Evolutionary conservation across 1,140 invertebrate genomes (phyloP).

Genomic region (Hormaphis cornu): DNA sequence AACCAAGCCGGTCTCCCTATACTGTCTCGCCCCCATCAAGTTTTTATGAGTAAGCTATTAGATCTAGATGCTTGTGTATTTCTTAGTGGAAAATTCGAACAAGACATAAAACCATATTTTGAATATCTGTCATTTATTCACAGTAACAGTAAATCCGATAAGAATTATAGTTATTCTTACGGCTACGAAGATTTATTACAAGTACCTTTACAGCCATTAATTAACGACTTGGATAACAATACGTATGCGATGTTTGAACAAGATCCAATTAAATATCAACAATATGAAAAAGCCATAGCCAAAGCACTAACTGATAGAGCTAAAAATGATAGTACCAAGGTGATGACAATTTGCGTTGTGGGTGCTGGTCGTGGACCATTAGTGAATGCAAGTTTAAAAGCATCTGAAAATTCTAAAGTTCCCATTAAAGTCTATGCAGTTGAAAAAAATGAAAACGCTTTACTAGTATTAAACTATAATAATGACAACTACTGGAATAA

Average conservation of each 20-base stretch:
- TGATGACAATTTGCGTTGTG: conserved; percentile 52
- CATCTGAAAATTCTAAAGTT: conserved; percentile 57
- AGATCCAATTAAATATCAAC: conserved; percentile 91
- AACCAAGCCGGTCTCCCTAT: conserved; percentile 82
- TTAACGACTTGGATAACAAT: conserved; percentile 91
- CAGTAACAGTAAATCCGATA: not conserved
- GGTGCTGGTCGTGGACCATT: conserved; percentile 93
- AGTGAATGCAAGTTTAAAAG: conserved; percentile 72
- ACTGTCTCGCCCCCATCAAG: conserved; percentile 73
- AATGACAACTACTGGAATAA: conserved; percentile 54
- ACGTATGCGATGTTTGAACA: conserved; percentile 99
- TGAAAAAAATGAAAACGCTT: conserved; percentile 95
- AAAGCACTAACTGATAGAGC: conserved; percentile 56
- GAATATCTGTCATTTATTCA: conserved; percentile 16
- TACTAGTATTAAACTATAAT: conserved; percentile 9
- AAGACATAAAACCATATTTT: conserved; percentile 12
- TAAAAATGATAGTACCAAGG: not conserved
- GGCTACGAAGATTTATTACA: conserved; percentile 92
- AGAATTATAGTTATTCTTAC: conserved; percentile 44
- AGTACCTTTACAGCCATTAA: conserved; percentile 80
- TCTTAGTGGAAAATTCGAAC: conserved; percentile 50
- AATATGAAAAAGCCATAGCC: conserved; percentile 79
- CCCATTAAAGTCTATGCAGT: conserved; percentile 78
- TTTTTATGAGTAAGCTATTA: conserved; percentile 54
- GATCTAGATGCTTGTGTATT: conserved; percentile 69